Percentiles rank a stretch among this genome's conserved stretches.
Evolutionary conservation across 2,113 vertebrate species (phyloP).

Genomic region (Lepisosteus oculatus): DNA sequence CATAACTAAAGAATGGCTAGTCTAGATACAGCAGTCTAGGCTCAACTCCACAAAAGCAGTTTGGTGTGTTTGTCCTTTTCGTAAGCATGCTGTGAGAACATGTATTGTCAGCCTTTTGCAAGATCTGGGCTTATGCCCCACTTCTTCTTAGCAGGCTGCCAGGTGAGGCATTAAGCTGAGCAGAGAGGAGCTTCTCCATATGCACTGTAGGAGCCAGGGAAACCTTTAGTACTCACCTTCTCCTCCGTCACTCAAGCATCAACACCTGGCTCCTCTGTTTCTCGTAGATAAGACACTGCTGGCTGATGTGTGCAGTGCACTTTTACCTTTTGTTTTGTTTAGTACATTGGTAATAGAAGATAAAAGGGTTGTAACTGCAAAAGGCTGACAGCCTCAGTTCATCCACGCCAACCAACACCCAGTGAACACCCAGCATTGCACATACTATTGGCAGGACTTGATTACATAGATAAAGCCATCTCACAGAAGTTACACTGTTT

Average conservation of each 20-base stretch:
- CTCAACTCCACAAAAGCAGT: background rate
- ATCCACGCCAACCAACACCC: slow-evolving; percentile 8
- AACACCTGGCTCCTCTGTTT: slow-evolving; percentile 31
- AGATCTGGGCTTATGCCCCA: no score
- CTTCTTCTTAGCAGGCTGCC: no score
- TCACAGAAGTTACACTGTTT: background rate
- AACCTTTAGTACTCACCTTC: no score
- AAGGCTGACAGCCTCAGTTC: slow-evolving; percentile 23
- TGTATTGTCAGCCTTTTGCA: no score
- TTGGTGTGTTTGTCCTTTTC: no score
- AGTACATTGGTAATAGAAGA: background rate
- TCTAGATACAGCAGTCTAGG: background rate
- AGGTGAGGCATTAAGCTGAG: no score
- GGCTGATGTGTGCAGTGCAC: background rate
- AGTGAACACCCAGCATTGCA: no score
- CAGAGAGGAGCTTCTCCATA: no score
- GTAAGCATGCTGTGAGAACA: no score
- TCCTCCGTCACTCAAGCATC: no score
- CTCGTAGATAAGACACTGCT: slow-evolving; percentile 42
- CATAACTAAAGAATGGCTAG: slow-evolving; percentile 14
- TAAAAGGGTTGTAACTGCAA: slow-evolving; percentile 30
- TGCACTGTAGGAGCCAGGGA: no score
- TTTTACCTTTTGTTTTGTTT: slow-evolving; percentile 1
- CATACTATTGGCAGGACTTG: slow-evolving; percentile 28
- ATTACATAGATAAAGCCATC: slow-evolving; percentile 28